Evolutionary conservation across 2,888 invertebrate species (phyloP).

Genomic region (Seira ritae): DNA sequence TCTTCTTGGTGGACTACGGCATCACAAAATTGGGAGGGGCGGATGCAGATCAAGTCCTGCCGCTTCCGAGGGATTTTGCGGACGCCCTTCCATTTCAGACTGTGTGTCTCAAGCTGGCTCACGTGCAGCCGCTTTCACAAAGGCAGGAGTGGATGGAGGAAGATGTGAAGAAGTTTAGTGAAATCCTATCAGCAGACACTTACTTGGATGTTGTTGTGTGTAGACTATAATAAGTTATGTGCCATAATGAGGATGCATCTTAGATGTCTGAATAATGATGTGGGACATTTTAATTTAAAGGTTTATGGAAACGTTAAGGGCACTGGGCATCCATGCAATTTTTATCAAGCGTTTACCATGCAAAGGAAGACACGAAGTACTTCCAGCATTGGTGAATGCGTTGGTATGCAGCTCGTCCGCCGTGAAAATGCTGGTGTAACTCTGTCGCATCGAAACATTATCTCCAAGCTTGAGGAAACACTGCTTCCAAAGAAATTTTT

Average conservation of each 20-base stretch:
- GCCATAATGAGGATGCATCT: too few relatives aligned
- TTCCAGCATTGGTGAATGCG: background rate
- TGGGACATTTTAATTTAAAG: too few relatives aligned
- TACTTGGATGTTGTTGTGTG: conserved; percentile 13
- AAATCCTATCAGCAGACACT: background rate
- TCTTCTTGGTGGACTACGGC: conserved; percentile 36
- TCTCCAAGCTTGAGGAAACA: background rate
- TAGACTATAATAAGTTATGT: too few relatives aligned
- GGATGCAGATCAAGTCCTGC: background rate
- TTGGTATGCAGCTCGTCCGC: background rate
- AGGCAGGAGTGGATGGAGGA: background rate
- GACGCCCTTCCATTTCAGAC: conserved; percentile 30
- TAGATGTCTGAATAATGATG: too few relatives aligned
- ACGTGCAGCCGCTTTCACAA: conserved; percentile 9
- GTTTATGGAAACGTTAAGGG: background rate
- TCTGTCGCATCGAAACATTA: background rate
- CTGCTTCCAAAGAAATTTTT: too few relatives aligned
- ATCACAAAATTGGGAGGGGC: background rate
- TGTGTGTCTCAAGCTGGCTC: conserved; percentile 24
- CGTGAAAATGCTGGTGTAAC: background rate
- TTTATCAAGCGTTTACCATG: conserved; percentile 18
- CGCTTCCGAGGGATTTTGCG: conserved; percentile 14
- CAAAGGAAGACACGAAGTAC: background rate
- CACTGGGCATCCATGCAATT: conserved; percentile 13
- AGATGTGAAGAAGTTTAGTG: background rate